These are phyloP conservation scores for Labeo calbasu DNA, from an alignment of 2,797 vertebrate genomes.

Conservation along the genomic window DNA sequence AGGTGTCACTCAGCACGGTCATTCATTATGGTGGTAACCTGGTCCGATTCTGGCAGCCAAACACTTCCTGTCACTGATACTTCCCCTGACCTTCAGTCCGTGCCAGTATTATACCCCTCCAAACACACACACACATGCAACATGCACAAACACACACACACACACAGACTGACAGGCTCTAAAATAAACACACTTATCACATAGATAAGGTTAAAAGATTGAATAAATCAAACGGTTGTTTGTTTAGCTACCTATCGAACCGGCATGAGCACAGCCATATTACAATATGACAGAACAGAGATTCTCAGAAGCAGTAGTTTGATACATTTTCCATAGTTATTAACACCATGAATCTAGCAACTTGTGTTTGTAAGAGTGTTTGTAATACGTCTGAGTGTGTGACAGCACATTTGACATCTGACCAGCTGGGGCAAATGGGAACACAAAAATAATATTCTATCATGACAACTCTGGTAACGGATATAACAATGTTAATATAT, in stretches of 20 bases:
- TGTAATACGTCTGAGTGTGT: background rate
- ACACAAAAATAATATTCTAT: too few relatives aligned
- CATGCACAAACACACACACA: background rate
- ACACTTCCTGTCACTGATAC: constrained; percentile 89
- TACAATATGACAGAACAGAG: background rate
- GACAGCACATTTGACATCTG: too few relatives aligned
- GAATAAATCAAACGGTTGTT: constrained; percentile 26
- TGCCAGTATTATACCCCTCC: constrained; percentile 71
- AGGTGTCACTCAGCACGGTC: constrained; percentile 82
- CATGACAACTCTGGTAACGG: too few relatives aligned
- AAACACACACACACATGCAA: constrained; percentile 19
- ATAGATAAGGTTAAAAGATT: constrained; percentile 22
- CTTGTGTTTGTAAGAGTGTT: too few relatives aligned
- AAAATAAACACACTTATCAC: constrained; percentile 55
- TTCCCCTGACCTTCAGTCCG: constrained; percentile 85
- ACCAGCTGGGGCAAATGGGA: background rate
- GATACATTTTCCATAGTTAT: background rate
- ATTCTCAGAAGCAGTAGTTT: background rate
- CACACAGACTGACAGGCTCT: constrained; percentile 36
- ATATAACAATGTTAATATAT: too few relatives aligned
- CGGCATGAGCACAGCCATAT: background rate
- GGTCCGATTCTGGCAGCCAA: constrained; percentile 78
- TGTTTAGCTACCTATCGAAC: constrained; percentile 18
- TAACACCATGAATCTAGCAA: background rate
- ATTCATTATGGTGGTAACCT: constrained; percentile 82